Evolutionary conservation across 2,888 invertebrate species (phyloP), one percentile per base, ranked within the genome.

Genomic region (Drosophila tanythrix): DNA sequence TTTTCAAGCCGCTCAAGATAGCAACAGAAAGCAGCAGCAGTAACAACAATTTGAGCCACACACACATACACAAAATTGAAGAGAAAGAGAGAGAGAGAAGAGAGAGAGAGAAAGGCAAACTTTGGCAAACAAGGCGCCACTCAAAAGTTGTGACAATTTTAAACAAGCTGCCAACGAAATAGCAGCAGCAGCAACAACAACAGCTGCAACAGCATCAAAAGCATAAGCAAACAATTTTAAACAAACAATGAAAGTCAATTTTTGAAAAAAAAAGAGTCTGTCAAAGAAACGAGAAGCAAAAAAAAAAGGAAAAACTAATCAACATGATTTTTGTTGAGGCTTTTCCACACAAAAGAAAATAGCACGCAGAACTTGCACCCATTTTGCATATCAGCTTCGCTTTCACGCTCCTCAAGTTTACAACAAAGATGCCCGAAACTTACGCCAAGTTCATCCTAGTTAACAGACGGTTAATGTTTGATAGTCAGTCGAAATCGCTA

Each of bases 161-260:
- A 50, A 76, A 67, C 67, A 69, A 58, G 60, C 66, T 67, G 31
- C 51, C 29, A n/a, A 38, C 31, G 15, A 21, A 57, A 43, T 18
- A 46, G n/a, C 56, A 56, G 29, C 52, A 33, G 4, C 48, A 59
- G 11, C 43, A 65, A 18, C 33, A 38, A 58, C 46, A 61, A 29
- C 52, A 55, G 57, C 62, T 48, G 64, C 43, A 74, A 51, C 55
- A 43, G 53, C 31, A 31, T 15, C 33, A 25, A 63, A 33, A 73
- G 40, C 82, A 68, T 68, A 74, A 76, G 76, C 63, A 83, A 76
- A 83, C 79, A 83, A 76, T 79, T 84, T 79, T 67, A 29, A 66
- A 63, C 87, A 81, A 87, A 83, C 84, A 83, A 75, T 67, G 25
- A 76, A 74, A 74, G 74, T 78, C 58, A 78, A 76, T 73, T 60